Percentiles rank a stretch among this genome's conserved stretches.
These are phyloP conservation scores for Microctonus hyperodae DNA, from an alignment of 2,888 invertebrate species.

Conservation along the genomic window DNA sequence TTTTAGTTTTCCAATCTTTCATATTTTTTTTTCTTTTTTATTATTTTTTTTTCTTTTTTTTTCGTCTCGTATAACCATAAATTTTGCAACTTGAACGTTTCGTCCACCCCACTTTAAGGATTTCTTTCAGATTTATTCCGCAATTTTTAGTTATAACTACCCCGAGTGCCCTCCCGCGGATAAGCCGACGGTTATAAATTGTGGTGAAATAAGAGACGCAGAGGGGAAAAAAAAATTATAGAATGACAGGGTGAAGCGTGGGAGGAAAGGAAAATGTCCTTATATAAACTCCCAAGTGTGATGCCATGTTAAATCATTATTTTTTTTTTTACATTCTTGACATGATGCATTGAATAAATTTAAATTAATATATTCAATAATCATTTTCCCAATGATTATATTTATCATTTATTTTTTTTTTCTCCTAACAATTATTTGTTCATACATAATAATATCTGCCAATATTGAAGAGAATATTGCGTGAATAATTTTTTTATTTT, in stretches of 20 bases:
- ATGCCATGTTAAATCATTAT: not conserved
- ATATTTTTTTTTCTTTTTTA: slow-evolving; percentile 3
- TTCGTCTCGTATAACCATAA: slow-evolving; percentile 8
- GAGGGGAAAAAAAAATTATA: not conserved
- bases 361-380: slow-evolving; percentile 1
- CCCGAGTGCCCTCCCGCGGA: slow-evolving; percentile 31
- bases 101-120: slow-evolving; percentile 30
- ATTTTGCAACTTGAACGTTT: not conserved
- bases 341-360: slow-evolving; percentile 1
- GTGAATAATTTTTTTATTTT: not conserved
- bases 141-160: slow-evolving; percentile 40
- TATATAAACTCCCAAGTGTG: slow-evolving; percentile 2
- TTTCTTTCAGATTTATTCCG: slow-evolving; percentile 41
- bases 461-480: not conserved
- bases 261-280: not conserved
- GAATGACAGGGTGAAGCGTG: not conserved
- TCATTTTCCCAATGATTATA: not conserved
- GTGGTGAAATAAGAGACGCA: slow-evolving; percentile 24
- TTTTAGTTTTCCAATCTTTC: not conserved
- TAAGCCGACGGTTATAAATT: slow-evolving; percentile 39
- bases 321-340: not conserved
- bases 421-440: not conserved
- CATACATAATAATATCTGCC: slow-evolving; percentile 2
- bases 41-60: not conserved
- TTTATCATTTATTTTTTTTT: not conserved